These are phyloP conservation scores for Megalops cyprinoides DNA, from an alignment of 2,797 vertebrate species.

Conservation along the genomic window DNA sequence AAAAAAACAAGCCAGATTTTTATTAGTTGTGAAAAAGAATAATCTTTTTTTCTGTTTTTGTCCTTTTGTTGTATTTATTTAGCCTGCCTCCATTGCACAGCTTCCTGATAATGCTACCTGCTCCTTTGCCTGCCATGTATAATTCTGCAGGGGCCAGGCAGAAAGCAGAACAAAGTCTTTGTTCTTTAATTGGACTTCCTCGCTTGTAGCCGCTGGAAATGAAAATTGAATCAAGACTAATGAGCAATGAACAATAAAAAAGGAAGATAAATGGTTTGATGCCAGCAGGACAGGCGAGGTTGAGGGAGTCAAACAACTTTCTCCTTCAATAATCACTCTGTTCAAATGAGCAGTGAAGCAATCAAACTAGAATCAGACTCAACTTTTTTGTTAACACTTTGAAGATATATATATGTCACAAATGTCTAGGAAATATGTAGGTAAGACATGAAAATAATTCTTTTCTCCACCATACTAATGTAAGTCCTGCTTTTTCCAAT, in stretches of 20 bases:
- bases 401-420: too few relatives aligned
- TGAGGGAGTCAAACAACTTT: slow-evolving; percentile 61
- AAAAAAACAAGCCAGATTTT: not conserved
- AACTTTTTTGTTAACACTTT: not conserved
- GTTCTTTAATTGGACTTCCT: slow-evolving; percentile 62
- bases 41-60: not conserved
- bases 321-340: slow-evolving; percentile 52
- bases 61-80: slow-evolving; percentile 13
- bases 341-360: slow-evolving; percentile 46
- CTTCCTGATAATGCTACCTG: slow-evolving; percentile 45
- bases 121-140: slow-evolving; percentile 32
- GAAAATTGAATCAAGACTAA: slow-evolving; percentile 72
- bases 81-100: slow-evolving; percentile 43
- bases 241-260: slow-evolving; percentile 66
- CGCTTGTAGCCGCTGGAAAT: slow-evolving; percentile 52
- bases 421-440: too few relatives aligned
- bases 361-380: slow-evolving; percentile 33
- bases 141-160: slow-evolving; percentile 28
- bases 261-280: slow-evolving; percentile 68
- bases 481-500: too few relatives aligned
- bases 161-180: slow-evolving; percentile 33
- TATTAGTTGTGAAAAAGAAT: slow-evolving; percentile 1
- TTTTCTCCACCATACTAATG: too few relatives aligned
- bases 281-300: slow-evolving; percentile 55
- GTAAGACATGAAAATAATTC: too few relatives aligned